Base-by-base conservation (phyloP, 2,888 invertebrate genomes). In the Sminthurides aquaticus region DNA sequence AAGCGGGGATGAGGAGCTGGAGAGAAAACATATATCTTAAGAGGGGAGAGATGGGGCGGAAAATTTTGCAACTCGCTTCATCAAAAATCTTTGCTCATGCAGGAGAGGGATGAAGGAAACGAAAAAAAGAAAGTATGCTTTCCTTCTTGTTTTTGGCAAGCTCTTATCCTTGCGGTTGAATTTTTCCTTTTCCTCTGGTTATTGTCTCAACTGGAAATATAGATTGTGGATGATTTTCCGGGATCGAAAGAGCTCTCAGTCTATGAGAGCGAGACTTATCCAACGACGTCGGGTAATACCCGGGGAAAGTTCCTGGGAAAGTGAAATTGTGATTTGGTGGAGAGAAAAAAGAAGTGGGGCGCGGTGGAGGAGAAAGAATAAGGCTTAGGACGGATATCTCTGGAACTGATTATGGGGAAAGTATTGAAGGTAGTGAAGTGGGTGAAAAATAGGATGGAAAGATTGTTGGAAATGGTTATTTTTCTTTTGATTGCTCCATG, bases 11-110 rank as follows among this genome's bases (percentile, higher is more conserved):
- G 43, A 34, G 43, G 15, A 11, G 43, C 43, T 5, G 43, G 5
- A 34, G 15, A 34, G 43, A 34, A 34, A n/a, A n/a, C n/a, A n/a
- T n/a, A n/a, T n/a, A n/a, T n/a, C n/a, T n/a, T n/a, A n/a, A 15
- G 29, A 20, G 22, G 61, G 55, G 43, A 54, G 54, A 27, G 20
- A 61, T 61, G 61, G 61, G 55, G 61, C 55, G 55, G 61, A 61
- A 61, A 61, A 61, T 61, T 61, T 22, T 52, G 8, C 1, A 34
- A 24, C 58, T 54, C 55, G 34, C 29, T 61, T 55, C 54, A 54
- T 61, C 61, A 61, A 54, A 58, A 61, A 27, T 54, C 61, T 20
- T 61, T 55, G 61, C 34, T 61, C 54, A 61, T 54, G 52, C 55
- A 55, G 52, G 27, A 60, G 28, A 28, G 52, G 20, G 52, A 34